A percentile compares a stretch with the other conserved stretches of the same genome.
phyloP scores from a whole-genome alignment of 2,113 vertebrate species.

The Larimichthys crocea region DNA sequence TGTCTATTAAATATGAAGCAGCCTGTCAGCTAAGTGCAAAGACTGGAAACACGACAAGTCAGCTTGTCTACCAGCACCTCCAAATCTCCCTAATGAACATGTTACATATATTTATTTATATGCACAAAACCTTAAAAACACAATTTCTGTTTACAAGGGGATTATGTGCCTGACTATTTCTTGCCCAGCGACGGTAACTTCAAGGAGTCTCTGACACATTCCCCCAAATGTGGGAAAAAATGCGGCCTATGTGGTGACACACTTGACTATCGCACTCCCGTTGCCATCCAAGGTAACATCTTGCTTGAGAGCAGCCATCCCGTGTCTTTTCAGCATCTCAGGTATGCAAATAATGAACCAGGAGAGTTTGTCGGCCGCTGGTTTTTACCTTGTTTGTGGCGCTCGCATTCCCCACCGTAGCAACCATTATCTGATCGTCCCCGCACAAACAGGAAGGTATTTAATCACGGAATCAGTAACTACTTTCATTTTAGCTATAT shows the following conservation, averaged over 20 bases:
- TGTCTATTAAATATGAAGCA: background rate
- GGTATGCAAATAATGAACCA: conserved; percentile 56
- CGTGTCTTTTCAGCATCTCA: conserved; percentile 30
- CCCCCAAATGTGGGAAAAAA: background rate
- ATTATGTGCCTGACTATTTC: background rate
- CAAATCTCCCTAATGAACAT: background rate
- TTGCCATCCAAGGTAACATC: conserved; percentile 4
- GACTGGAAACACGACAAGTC: background rate
- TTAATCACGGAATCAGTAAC: conserved; percentile 67
- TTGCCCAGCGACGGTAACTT: background rate
- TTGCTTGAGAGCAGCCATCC: conserved; percentile 19
- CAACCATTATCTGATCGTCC: conserved; percentile 53
- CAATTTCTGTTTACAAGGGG: background rate
- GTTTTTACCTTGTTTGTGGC: conserved; percentile 49
- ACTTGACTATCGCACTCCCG: conserved; percentile 1
- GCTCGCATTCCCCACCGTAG: conserved; percentile 44
- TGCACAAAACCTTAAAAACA: background rate
- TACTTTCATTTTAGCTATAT: conserved; percentile 51
- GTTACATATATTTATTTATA: background rate
- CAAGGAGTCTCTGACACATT: background rate
- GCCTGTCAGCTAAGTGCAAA: background rate
- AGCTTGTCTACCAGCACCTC: background rate
- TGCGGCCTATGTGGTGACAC: background rate
- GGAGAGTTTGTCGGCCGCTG: conserved; percentile 33
- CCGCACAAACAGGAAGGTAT: conserved; percentile 63